Evolutionary conservation across 2,797 vertebrate species (phyloP).

Genomic region (Dromococcyx pavoninus): DNA sequence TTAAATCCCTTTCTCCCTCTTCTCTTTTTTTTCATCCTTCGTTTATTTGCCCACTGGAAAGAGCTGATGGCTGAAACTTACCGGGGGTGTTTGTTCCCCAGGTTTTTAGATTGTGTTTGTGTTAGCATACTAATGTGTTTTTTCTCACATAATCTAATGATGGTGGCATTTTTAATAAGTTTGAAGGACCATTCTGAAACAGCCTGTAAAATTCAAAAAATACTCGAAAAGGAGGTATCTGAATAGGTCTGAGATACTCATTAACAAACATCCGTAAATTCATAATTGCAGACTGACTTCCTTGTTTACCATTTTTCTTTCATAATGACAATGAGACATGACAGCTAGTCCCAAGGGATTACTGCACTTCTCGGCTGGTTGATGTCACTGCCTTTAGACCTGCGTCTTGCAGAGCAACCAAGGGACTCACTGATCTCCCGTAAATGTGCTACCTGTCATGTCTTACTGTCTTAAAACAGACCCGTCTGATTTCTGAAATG

Average conservation of each 20-base stretch:
- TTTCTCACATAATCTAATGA: neutral
- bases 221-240: conserved; percentile 32
- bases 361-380: conserved; percentile 29
- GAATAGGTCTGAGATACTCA: conserved; percentile 37
- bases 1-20: conserved; percentile 12
- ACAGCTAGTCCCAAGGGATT: conserved; percentile 33
- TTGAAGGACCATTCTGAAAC: conserved; percentile 36
- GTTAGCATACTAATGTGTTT: neutral
- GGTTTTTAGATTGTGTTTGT: neutral
- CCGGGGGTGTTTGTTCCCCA: neutral
- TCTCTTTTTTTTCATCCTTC: neutral
- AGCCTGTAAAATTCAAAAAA: conserved; percentile 44
- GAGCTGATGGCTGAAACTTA: neutral
- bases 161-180: conserved; percentile 31
- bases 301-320: conserved; percentile 67
- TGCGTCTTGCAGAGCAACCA: conserved; percentile 18
- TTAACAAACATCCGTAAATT: conserved; percentile 61
- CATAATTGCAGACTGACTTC: conserved; percentile 48
- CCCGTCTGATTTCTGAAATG: neutral
- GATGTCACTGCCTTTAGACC: conserved; percentile 56
- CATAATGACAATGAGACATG: conserved; percentile 47
- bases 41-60: conserved; percentile 7
- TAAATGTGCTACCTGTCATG: conserved; percentile 63
- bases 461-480: conserved; percentile 48
- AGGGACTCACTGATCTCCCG: conserved; percentile 31